Evolutionary conservation across 2,888 invertebrate species (phyloP).

Genomic region (Xestia sexstrigata): DNA sequence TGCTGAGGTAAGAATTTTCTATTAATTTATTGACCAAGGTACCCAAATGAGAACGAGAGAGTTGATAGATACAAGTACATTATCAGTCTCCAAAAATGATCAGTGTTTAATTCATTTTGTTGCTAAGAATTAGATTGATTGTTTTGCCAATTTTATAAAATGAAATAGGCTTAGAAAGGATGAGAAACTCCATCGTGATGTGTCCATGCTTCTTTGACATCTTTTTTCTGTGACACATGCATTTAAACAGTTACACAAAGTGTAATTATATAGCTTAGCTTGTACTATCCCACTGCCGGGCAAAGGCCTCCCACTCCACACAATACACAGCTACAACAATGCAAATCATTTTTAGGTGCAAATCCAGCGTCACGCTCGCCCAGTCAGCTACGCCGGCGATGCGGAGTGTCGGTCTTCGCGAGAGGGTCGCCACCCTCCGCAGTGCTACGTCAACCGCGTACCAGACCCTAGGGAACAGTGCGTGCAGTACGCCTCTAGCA

Average conservation of each 20-base stretch:
- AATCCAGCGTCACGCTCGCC: constrained; percentile 80
- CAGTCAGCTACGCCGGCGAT: constrained; percentile 87
- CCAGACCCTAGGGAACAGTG: constrained; percentile 69
- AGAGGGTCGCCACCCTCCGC: constrained; percentile 65
- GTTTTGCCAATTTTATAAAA: not conserved
- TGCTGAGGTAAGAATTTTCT: constrained; percentile 78
- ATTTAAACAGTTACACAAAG: not conserved
- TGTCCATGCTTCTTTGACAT: not conserved
- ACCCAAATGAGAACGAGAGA: not conserved
- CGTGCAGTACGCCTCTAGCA: constrained; percentile 92
- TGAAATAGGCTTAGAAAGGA: not conserved
- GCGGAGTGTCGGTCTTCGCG: constrained; percentile 66
- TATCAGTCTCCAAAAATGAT: not conserved
- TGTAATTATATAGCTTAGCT: not conserved
- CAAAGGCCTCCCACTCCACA: not conserved
- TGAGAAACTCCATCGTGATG: not conserved
- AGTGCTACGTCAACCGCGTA: constrained; percentile 75
- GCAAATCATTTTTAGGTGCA: constrained; percentile 72
- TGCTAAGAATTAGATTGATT: not conserved
- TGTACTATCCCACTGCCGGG: not conserved
- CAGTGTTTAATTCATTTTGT: not conserved
- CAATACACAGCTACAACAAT: not conserved
- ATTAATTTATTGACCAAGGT: not conserved
- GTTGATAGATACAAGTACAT: not conserved
- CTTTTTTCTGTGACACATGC: not conserved